These are phyloP conservation scores for Ectemnius continuus DNA, from an alignment of 2,888 invertebrate genomes.

Conservation along the genomic window DNA sequence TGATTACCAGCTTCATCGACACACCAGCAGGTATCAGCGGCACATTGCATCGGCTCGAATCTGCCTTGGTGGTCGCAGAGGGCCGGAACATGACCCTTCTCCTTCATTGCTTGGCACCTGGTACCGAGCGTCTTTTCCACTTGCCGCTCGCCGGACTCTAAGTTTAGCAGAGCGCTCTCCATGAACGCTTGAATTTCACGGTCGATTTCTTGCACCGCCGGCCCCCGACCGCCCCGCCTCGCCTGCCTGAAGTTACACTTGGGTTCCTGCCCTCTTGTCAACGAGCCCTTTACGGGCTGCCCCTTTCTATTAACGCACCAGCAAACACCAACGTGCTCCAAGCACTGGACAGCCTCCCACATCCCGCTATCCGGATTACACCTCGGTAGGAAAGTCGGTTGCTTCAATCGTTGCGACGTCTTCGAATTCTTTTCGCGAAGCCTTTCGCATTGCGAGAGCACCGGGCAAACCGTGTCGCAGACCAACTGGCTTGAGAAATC, in stretches of 20 bases:
- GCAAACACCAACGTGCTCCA: constrained; percentile 87
- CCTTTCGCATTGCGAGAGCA: constrained; percentile 89
- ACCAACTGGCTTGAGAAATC: constrained; percentile 89
- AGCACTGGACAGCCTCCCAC: constrained; percentile 91
- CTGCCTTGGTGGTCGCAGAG: constrained; percentile 85
- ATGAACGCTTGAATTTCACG: constrained; percentile 70
- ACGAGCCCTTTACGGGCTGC: constrained; percentile 88
- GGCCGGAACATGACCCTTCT: constrained; percentile 77
- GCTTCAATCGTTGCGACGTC: constrained; percentile 85
- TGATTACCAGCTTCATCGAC: constrained; percentile 91
- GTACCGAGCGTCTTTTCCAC: constrained; percentile 78
- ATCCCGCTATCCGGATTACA: constrained; percentile 86
- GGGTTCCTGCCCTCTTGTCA: constrained; percentile 87
- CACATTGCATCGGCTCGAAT: constrained; percentile 88
- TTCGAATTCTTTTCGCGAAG: constrained; percentile 88
- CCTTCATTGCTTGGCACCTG: constrained; percentile 81
- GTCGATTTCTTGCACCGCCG: constrained; percentile 68
- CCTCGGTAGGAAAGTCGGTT: constrained; percentile 87
- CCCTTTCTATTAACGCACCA: constrained; percentile 93
- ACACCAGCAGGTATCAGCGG: constrained; percentile 88
- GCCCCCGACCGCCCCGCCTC: constrained; percentile 79
- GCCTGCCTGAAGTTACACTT: constrained; percentile 90
- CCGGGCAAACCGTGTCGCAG: constrained; percentile 90
- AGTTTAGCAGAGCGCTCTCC: constrained; percentile 65
- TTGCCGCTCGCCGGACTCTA: constrained; percentile 62